Evolutionary conservation across 1,140 invertebrate genomes (phyloP).

Genomic region (Hyles vespertilio): DNA sequence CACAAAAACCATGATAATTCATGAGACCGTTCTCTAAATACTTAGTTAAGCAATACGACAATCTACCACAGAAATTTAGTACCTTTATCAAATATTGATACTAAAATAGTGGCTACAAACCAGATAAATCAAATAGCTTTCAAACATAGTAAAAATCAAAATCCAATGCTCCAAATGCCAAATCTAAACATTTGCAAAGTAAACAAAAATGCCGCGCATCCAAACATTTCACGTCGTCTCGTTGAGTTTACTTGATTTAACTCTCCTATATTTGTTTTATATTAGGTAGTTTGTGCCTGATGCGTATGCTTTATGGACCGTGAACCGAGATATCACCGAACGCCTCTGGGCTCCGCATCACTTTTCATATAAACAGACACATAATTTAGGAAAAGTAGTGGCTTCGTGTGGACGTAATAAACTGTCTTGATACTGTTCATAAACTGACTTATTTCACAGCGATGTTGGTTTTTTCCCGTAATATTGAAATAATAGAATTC

Average conservation of each 20-base stretch:
- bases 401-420: background rate
- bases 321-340: constrained; percentile 48
- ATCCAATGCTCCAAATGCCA: too few species aligned
- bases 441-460: constrained; percentile 1
- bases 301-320: constrained; percentile 52
- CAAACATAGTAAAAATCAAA: too few species aligned
- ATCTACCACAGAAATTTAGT: too few species aligned
- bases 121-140: too few species aligned
- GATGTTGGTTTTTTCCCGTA: too few species aligned
- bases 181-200: too few species aligned
- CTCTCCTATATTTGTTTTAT: constrained; percentile 39
- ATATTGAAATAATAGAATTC: too few species aligned
- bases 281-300: constrained; percentile 33
- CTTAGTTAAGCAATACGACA: too few species aligned
- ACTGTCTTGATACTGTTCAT: constrained; percentile 1
- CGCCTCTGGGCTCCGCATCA: constrained; percentile 26
- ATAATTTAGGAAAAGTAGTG: constrained; percentile 14
- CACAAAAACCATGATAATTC: too few species aligned
- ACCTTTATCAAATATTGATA: too few species aligned
- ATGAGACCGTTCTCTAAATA: too few species aligned
- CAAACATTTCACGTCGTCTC: constrained; percentile 36
- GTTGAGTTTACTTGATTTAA: constrained; percentile 36
- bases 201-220: background rate
- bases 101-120: too few species aligned
- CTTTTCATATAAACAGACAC: constrained; percentile 22